These are phyloP conservation scores for Bothrops jararaca DNA, from an alignment of 2,113 vertebrate genomes.

Conservation along the genomic window DNA sequence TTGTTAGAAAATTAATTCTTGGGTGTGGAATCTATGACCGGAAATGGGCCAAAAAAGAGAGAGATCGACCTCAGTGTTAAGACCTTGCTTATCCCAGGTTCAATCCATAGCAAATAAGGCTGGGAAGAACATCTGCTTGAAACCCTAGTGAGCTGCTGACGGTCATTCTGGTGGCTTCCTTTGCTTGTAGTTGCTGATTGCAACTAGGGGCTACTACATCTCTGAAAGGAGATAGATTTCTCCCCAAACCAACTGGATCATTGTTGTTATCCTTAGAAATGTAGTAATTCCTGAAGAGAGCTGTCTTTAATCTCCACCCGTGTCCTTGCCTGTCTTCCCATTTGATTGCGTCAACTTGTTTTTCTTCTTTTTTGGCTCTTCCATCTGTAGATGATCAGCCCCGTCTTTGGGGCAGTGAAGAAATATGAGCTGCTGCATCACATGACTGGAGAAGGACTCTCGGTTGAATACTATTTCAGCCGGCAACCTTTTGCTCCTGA, in stretches of 20 bases:
- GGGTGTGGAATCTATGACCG: neutral
- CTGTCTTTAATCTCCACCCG: neutral
- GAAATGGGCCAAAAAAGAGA: neutral
- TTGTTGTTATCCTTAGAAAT: neutral
- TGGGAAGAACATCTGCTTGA: neutral
- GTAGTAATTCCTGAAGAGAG: neutral
- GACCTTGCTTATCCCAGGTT: neutral
- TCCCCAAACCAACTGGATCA: neutral
- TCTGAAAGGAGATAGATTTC: neutral
- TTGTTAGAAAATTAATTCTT: neutral
- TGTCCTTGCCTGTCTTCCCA: neutral
- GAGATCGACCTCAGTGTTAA: neutral
- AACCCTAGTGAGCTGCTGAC: neutral
- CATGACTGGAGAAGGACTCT: conserved; percentile 90
- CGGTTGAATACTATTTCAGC: conserved; percentile 90
- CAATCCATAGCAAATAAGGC: neutral
- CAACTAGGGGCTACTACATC: too few relatives aligned
- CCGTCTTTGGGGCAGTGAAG: conserved; percentile 66
- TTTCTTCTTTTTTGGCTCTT: neutral
- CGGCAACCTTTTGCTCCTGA: conserved; percentile 85
- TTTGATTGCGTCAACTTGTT: neutral
- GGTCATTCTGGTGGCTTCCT: neutral
- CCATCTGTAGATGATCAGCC: conserved; percentile 74
- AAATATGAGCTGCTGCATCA: conserved; percentile 91
- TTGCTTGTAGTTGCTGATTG: neutral